Conservation (phyloP, 2,113 vertebrate species). For the Nymphicus hollandicus region DNA sequence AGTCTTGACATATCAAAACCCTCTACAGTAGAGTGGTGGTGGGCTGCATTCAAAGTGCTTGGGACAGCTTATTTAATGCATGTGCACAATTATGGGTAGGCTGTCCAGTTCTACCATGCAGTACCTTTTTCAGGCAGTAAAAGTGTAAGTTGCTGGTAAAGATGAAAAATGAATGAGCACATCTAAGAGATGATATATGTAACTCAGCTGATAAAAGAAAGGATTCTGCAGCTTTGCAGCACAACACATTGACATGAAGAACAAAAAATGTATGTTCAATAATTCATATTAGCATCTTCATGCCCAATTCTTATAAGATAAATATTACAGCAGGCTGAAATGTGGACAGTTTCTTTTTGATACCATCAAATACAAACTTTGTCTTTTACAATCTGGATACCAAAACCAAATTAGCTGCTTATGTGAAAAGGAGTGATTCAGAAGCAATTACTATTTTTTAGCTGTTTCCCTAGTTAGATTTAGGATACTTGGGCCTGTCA, state of each 20-base stretch:
- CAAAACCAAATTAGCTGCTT: not conserved
- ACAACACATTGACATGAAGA: not conserved
- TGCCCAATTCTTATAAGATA: not conserved
- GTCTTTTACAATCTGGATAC: not conserved
- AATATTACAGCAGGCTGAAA: not conserved
- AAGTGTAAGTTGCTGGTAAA: not conserved
- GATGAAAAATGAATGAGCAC: not conserved
- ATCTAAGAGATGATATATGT: not conserved
- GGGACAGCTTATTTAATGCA: not conserved
- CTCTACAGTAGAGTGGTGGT: not conserved
- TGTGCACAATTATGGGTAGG: not conserved
- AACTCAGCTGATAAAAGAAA: not conserved
- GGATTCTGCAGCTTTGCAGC: not conserved
- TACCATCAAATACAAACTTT: not conserved
- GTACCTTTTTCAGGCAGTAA: not conserved
- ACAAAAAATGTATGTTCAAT: not conserved
- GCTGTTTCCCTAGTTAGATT: not conserved
- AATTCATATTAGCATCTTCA: not conserved
- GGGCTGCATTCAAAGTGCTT: not conserved
- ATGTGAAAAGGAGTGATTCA: not conserved
- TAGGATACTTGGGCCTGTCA: not conserved
- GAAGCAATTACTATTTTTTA: not conserved
- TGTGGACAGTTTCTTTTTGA: not conserved
- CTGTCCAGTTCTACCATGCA: rapidly evolving
- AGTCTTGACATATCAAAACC: not conserved